Percentiles rank a stretch among this genome's conserved stretches.
Evolutionary conservation across 2,888 invertebrate genomes (phyloP).

Genomic region (Eupithecia tripunctaria): DNA sequence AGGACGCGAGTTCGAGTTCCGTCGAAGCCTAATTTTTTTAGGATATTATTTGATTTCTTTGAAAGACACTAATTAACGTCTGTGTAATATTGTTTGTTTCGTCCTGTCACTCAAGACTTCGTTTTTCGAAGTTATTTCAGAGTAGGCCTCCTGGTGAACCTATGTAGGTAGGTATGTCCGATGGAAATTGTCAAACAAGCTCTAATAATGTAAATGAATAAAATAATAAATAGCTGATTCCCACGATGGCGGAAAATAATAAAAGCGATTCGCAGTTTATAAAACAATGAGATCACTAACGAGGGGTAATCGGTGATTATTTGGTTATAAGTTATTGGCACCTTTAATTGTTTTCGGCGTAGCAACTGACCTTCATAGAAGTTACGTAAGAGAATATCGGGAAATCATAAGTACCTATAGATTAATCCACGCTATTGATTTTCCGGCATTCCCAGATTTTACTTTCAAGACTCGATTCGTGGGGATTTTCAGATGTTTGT

Average conservation of each 20-base stretch:
- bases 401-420: neutral
- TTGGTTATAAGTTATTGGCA: slow-evolving; percentile 46
- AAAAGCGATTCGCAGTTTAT: slow-evolving; percentile 31
- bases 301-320: slow-evolving; percentile 48
- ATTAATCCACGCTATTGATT: neutral
- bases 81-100: neutral
- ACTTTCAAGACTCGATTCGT: neutral
- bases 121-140: neutral
- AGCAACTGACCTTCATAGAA: neutral
- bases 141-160: neutral
- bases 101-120: neutral
- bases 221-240: slow-evolving; percentile 12
- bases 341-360: slow-evolving; percentile 32
- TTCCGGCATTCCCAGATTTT: neutral
- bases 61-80: too few relatives aligned
- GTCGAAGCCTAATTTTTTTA: too few relatives aligned
- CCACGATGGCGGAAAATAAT: slow-evolving; percentile 36
- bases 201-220: neutral
- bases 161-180: too few relatives aligned
- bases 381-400: neutral
- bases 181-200: slow-evolving; percentile 3
- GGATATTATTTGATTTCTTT: too few relatives aligned
- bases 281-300: slow-evolving; percentile 41
- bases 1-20: too few relatives aligned
- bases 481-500: neutral